Conservation (phyloP, 2,888 invertebrate genomes). For the Brachylomia viminalis region DNA sequence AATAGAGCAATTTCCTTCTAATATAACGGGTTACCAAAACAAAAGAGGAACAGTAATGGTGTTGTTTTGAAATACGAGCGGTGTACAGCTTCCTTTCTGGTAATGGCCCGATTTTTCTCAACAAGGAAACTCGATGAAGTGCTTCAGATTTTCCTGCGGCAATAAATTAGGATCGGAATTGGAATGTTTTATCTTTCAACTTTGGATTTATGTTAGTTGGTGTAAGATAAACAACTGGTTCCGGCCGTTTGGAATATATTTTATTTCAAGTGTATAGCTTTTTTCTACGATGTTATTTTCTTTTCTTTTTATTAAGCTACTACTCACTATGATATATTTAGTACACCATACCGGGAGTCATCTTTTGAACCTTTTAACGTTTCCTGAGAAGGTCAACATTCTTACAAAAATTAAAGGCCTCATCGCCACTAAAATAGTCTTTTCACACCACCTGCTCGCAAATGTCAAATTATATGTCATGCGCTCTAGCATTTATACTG, state of each 20-base stretch:
- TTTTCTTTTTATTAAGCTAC: slow-evolving; percentile 15
- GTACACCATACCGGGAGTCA: neutral
- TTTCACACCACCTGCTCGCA: too few relatives aligned
- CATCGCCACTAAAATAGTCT: neutral
- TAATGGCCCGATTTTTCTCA: slow-evolving; percentile 88
- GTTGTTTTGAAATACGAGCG: slow-evolving; percentile 88
- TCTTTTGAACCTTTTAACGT: neutral
- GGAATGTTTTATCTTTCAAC: slow-evolving; percentile 76
- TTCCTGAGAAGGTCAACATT: neutral
- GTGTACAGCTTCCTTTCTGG: slow-evolving; percentile 75
- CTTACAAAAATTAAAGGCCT: neutral
- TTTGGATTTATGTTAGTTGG: slow-evolving; percentile 60
- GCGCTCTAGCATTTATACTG: too few relatives aligned
- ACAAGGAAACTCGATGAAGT: slow-evolving; percentile 84
- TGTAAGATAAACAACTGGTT: slow-evolving; percentile 55
- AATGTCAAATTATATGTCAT: too few relatives aligned
- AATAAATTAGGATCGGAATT: slow-evolving; percentile 82
- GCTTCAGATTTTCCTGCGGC: slow-evolving; percentile 75
- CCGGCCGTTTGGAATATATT: slow-evolving; percentile 43
- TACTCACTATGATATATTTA: slow-evolving; percentile 13
- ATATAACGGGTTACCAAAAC: slow-evolving; percentile 84
- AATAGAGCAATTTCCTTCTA: slow-evolving; percentile 75
- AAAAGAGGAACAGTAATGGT: slow-evolving; percentile 88
- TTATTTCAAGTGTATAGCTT: slow-evolving; percentile 42
- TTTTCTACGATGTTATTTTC: slow-evolving; percentile 22